Evolutionary conservation across 2,113 vertebrate species (phyloP), one percentile per base, ranked within the genome.

Genomic region (Anser cygnoides): DNA sequence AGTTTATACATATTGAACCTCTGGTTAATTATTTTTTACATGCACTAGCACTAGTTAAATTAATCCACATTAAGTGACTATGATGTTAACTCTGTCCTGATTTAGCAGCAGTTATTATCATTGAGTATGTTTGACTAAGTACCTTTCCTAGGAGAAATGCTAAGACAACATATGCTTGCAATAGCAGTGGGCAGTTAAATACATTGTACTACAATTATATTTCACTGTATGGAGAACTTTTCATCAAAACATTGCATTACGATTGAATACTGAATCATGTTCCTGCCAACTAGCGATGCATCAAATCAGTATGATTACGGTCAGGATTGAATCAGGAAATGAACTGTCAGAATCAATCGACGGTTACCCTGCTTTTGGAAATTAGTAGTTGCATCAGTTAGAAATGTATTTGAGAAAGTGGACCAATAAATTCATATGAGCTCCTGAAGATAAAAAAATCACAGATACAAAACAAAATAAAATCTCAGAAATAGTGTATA

Each of bases 301-400:
- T 96, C 94, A 93, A 90, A 96, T 90, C 93, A 90, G 46, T 59
- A 22, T 92, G 93, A 94, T 96, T 96, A 91, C 52, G 77, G 72
- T 84, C 76, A 85, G 87, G 82, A 93, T 15, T 93, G 93, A 93
- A 94, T 90, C 75, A 94, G 92, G 95, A 96, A 97, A 95, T 95
- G 85, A 84, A 81, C 85, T 93, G 93, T 92, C 93, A 90, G 90
- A 93, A 92, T 89, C 92, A 95, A 89, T 95, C 73, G 95, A 89
- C 5, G 3, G 66, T 92, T 95, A 92, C 68, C 86, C 66, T 72
- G 68, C 82, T 86, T 94, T 84, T 78, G 90, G 41, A 96, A 93
- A 96, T 93, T 89, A 91, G 95, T 72, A 68, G 83, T 57, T 94
- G 50, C 62, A 55, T 94, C 66, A 84, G 65, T 92, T 86, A 93